A percentile compares a stretch with the other conserved stretches of the same genome.
Evolutionary conservation across 2,113 vertebrate species (phyloP).

Genomic region (Vidua chalybeata): DNA sequence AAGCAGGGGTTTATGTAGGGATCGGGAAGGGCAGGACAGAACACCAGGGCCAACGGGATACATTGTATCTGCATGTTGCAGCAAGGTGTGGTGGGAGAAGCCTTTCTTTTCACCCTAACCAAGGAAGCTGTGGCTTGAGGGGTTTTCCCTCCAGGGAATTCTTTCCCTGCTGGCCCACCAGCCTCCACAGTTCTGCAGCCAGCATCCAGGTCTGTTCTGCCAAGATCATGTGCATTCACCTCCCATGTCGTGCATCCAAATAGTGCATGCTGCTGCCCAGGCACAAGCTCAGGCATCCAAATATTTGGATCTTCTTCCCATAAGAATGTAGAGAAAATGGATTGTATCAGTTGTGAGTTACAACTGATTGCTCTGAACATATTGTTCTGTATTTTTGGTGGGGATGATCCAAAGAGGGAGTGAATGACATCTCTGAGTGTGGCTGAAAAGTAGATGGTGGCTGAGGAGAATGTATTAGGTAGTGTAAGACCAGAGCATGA

Average conservation of each 20-base stretch:
- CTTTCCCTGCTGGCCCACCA: neutral
- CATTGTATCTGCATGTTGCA: neutral
- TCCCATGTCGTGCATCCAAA: accelerated
- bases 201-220: neutral
- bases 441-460: neutral
- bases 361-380: neutral
- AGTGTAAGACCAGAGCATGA: neutral
- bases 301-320: neutral
- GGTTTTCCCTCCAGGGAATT: neutral
- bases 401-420: accelerated
- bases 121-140: neutral
- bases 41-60: neutral
- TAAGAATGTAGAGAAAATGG: neutral
- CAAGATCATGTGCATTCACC: accelerated
- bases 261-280: neutral
- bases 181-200: neutral
- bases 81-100: neutral
- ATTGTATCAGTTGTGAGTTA: neutral
- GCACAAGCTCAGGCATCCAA: neutral
- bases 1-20: neutral
- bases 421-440: neutral
- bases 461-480: neutral
- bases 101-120: neutral
- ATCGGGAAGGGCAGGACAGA: neutral
- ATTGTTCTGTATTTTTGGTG: neutral